These are phyloP conservation scores for Pseudomugil gertrudae DNA, from an alignment of 2,797 vertebrate genomes.

Conservation along the genomic window DNA sequence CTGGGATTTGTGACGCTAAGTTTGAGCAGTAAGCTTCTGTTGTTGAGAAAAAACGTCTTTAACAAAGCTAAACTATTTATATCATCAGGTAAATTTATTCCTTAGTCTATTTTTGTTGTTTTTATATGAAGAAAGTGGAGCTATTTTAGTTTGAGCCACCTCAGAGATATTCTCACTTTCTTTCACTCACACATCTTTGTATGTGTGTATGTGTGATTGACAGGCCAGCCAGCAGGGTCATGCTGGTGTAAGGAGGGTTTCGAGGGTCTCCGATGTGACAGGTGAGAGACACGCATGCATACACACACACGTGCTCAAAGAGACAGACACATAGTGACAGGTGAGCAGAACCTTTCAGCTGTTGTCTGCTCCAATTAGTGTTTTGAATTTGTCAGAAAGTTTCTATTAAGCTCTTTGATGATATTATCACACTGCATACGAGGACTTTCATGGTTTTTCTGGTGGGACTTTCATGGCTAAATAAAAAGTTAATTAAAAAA, in stretches of 20 bases:
- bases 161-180: constrained; percentile 24
- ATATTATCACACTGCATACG: constrained; percentile 21
- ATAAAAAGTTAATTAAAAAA: not conserved
- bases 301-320: constrained; percentile 32
- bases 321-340: constrained; percentile 68
- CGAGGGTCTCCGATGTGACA: constrained; percentile 87
- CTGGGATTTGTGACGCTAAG: constrained; percentile 15
- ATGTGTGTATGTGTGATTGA: constrained; percentile 67
- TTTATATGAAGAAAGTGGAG: constrained; percentile 34
- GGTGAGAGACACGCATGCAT: constrained; percentile 63
- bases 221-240: constrained; percentile 89
- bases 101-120: constrained; percentile 32
- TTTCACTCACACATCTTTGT: constrained; percentile 34
- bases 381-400: constrained; percentile 57
- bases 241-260: constrained; percentile 93
- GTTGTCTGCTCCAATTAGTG: constrained; percentile 72
- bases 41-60: constrained; percentile 35
- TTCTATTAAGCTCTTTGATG: constrained; percentile 47
- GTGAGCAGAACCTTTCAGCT: constrained; percentile 73
- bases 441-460: not conserved
- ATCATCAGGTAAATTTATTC: constrained; percentile 52
- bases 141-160: constrained; percentile 50
- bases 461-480: not conserved
- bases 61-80: constrained; percentile 56
- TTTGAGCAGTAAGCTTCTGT: constrained; percentile 32